These are phyloP conservation scores for Sinosuthora webbiana DNA, from an alignment of 2,113 vertebrate genomes.

Conservation along the genomic window DNA sequence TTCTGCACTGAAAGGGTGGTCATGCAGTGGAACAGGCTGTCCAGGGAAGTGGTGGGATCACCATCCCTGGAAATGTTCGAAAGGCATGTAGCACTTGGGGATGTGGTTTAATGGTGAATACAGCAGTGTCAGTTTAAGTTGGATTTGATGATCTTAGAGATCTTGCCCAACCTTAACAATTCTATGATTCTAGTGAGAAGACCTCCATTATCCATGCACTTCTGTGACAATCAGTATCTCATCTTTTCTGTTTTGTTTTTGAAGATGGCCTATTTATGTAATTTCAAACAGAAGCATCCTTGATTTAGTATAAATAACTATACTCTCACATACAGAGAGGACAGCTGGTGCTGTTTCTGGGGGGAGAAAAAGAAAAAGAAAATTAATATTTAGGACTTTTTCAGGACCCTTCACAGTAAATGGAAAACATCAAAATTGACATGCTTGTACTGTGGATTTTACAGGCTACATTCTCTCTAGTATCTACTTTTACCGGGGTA, in stretches of 20 bases:
- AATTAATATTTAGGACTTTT: neutral
- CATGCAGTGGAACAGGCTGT: neutral
- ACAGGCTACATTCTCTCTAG: neutral
- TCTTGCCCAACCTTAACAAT: neutral
- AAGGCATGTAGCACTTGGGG: neutral
- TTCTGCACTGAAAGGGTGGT: neutral
- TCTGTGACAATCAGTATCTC: neutral
- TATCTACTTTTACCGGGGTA: neutral
- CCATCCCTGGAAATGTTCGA: neutral
- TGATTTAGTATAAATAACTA: neutral
- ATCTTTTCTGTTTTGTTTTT: neutral
- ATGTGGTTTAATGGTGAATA: neutral
- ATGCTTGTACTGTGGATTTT: neutral
- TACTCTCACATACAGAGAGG: neutral
- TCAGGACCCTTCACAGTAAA: neutral
- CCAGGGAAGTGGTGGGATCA: neutral
- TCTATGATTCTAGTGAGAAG: neutral
- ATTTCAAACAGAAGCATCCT: neutral
- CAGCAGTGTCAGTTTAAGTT: neutral
- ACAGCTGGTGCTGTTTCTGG: neutral
- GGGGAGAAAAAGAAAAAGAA: rapidly evolving
- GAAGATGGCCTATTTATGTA: neutral
- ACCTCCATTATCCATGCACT: neutral
- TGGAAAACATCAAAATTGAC: neutral
- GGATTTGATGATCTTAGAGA: neutral